Evolutionary conservation across 1,140 invertebrate genomes (phyloP).

Genomic region (Leptestheria dahalacensis): DNA sequence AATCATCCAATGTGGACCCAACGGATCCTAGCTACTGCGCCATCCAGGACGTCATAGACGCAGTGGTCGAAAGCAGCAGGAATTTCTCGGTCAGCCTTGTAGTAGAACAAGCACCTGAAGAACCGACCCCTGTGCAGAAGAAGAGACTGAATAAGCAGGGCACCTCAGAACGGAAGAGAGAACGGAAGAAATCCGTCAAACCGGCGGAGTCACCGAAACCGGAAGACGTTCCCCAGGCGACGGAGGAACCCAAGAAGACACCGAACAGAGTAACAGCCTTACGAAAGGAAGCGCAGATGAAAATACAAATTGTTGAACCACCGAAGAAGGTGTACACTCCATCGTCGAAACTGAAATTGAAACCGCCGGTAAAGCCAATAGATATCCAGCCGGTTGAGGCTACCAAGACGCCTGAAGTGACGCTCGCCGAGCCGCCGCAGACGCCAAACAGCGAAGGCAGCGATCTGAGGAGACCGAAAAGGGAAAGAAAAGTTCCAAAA

Average conservation of each 20-base stretch:
- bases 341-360: not conserved
- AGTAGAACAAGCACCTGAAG: not conserved
- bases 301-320: slow-evolving; percentile 4
- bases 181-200: not conserved
- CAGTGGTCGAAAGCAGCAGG: not conserved
- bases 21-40: slow-evolving; percentile 7
- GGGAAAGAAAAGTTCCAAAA: not conserved
- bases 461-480: not conserved
- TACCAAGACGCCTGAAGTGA: not conserved
- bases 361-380: not conserved
- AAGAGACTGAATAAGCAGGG: not conserved
- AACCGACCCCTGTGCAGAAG: not conserved
- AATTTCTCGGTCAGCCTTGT: not conserved
- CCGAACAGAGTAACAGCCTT: not conserved
- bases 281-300: not conserved
- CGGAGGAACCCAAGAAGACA: not conserved
- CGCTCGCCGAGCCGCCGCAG: not conserved
- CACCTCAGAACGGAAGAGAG: not conserved
- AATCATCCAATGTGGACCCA: not conserved
- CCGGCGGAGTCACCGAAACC: no score
- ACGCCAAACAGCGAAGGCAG: not conserved
- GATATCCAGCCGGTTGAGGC: not conserved
- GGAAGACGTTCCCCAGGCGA: not conserved
- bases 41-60: not conserved
- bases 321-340: not conserved